Evolutionary conservation across 1,140 invertebrate genomes (phyloP), one percentile per base, ranked within the genome.

Genomic region (Bombus haemorrhoidalis): DNA sequence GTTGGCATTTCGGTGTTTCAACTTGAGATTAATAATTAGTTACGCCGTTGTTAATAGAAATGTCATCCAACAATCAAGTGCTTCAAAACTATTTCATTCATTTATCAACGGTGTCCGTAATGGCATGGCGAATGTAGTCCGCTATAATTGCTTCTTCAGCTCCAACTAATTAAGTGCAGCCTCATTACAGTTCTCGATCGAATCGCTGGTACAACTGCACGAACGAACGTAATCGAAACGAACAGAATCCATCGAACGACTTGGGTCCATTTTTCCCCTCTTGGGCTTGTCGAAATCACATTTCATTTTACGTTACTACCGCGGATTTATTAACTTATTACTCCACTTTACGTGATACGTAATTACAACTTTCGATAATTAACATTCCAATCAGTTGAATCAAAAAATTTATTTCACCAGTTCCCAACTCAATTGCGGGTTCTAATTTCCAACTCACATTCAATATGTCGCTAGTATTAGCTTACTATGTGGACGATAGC

Each of bases 71-170:
- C 75, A n/a, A 77, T 64, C 12, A n/a, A 77, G 28, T 22, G n/a
- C 18, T 77, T 62, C 53, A 41, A 77, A 62, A 41, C 57, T 77
- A 77, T 77, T 77, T 77, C 75, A 22, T 37, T 62, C 75, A 64
- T 62, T 77, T 41, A 77, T 41, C 34, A 32, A 18, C 37, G 34
- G 6, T 25, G 53, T 13, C 1, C 3, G 34, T 18, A 57, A 57
- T 57, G 25, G 43, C 25, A 12, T 6, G 34, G 25, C 15, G 75
- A 64, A 62, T 25, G 57, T 32, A 77, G 75, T 9, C 3, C 34
- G 15, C n/a, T 62, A 64, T 77, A 77, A 62, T 77, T 77, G 57
- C 57, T 77, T 37, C 57, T 62, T 77, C 41, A 64, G 57, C 37
- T 64, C 15, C 39, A n/a, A 62, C 57, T 77, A 64, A 77, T 77